Evolutionary conservation across 1,140 invertebrate genomes (phyloP).

Genomic region (Eurosta solidaginis): DNA sequence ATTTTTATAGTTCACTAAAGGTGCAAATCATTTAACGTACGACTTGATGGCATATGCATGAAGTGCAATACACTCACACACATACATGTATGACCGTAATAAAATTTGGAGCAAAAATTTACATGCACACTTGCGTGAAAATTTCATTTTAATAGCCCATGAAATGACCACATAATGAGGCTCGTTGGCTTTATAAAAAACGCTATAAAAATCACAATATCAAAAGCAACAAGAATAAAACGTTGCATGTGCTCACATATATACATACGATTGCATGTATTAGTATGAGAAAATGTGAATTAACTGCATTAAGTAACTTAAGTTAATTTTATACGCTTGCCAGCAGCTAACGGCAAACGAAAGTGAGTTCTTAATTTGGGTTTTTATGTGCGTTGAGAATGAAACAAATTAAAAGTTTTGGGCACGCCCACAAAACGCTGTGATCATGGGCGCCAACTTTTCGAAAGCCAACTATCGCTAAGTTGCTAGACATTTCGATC

Average conservation of each 20-base stretch:
- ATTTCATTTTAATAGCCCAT: conserved; percentile 21
- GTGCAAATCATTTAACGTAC: neutral
- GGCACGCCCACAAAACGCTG: neutral
- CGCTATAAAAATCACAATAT: conserved; percentile 1
- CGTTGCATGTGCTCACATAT: neutral
- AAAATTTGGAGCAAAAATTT: neutral
- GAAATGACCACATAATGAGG: conserved; percentile 29
- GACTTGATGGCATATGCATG: neutral
- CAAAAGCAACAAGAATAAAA: neutral
- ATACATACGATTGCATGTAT: neutral
- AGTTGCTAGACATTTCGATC: too few relatives aligned
- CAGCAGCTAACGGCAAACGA: neutral
- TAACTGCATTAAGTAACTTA: neutral
- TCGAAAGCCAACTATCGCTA: too few relatives aligned
- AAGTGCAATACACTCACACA: neutral
- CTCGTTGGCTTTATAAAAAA: neutral
- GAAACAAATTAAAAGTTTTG: neutral
- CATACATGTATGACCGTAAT: neutral
- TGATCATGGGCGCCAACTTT: too few relatives aligned
- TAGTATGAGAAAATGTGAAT: neutral
- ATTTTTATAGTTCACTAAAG: neutral
- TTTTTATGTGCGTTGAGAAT: neutral
- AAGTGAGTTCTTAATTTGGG: conserved; percentile 3
- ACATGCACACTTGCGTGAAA: neutral
- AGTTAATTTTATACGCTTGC: neutral